Percentiles rank a stretch among this genome's conserved stretches.
phyloP scores from a whole-genome alignment of 1,140 invertebrate species.

The Eriocheir sinensis region DNA sequence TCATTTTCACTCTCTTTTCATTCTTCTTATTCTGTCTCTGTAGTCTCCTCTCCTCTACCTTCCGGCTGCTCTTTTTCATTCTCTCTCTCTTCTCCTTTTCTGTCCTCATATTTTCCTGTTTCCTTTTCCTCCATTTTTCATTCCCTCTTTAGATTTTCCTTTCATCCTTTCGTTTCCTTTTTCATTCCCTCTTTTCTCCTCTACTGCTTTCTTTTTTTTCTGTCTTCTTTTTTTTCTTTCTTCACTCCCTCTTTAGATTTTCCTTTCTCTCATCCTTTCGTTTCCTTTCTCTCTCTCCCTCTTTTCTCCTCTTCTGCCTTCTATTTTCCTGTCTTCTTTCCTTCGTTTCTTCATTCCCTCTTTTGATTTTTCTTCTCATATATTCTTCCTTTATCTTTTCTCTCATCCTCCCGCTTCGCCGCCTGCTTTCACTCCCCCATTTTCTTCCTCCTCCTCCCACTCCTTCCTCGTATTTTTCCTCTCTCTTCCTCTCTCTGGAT shows the following conservation, averaged over 20 bases:
- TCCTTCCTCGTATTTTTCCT: background rate
- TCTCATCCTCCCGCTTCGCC: background rate
- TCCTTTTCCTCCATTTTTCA: background rate
- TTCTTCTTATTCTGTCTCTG: too few relatives aligned
- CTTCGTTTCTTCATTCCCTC: background rate
- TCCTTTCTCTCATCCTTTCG: background rate
- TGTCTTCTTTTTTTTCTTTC: background rate
- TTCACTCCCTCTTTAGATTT: background rate
- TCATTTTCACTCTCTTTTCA: conserved; percentile 10
- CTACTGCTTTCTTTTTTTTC: background rate
- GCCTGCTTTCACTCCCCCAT: background rate
- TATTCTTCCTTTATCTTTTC: background rate
- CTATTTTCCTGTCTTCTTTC: background rate
- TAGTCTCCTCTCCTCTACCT: conserved; percentile 2
- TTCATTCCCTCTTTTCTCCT: background rate
- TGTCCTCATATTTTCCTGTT: background rate
- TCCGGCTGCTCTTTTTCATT: background rate
- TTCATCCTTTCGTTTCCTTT: background rate
- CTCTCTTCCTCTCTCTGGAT: background rate
- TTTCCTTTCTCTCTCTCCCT: conserved; percentile 5
- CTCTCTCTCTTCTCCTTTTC: background rate
- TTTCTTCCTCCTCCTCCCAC: background rate
- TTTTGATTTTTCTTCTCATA: background rate
- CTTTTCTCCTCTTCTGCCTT: background rate
- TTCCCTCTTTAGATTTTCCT: background rate